A percentile compares a stretch with the other conserved stretches of the same genome.
Conservation (phyloP, 2,797 vertebrate genomes). For the Acanthurus leucopareius region DNA sequence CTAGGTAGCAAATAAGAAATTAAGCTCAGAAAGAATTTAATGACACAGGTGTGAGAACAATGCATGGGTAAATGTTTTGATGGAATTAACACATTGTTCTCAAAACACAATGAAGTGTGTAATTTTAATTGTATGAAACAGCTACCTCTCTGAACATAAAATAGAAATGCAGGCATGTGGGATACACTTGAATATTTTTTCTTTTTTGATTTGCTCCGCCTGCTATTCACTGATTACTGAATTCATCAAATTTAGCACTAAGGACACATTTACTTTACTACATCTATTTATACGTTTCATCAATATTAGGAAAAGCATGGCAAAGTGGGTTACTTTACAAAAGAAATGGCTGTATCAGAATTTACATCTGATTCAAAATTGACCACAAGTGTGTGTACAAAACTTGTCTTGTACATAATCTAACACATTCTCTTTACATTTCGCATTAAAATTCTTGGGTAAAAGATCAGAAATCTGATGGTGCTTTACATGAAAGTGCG, state of each 20-base stretch:
- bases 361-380: neutral
- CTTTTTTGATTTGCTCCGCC: neutral
- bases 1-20: conserved; percentile 24
- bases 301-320: neutral
- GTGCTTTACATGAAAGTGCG: too few relatives aligned
- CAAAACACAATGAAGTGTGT: neutral
- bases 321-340: neutral
- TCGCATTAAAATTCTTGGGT: too few relatives aligned
- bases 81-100: neutral
- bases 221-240: neutral
- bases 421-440: neutral
- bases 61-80: neutral
- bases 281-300: too few relatives aligned
- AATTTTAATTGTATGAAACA: neutral
- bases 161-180: neutral
- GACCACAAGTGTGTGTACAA: neutral
- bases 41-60: conserved; percentile 3
- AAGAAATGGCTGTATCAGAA: neutral
- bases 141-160: neutral
- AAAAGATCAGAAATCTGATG: too few relatives aligned
- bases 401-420: neutral
- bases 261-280: neutral
- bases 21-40: neutral
- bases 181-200: rapidly evolving
- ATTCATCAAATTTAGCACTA: neutral